Evolutionary conservation across 2,113 vertebrate genomes (phyloP).

Genomic region (Salvator merianae): DNA sequence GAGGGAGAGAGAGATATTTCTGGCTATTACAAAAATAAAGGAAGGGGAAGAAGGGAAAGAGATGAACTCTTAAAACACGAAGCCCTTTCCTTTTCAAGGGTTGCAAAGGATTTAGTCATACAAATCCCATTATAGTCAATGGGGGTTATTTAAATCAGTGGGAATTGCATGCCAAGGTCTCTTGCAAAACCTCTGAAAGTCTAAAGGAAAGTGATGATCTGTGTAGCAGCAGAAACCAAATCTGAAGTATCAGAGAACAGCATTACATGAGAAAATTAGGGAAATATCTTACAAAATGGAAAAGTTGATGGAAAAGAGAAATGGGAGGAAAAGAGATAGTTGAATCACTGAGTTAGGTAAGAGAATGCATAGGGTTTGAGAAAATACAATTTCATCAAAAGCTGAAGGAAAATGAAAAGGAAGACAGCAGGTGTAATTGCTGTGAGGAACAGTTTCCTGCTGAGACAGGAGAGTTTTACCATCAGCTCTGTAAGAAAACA

Average conservation of each 20-base stretch:
- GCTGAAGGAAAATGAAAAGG: conserved; percentile 71
- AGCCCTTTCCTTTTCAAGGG: conserved; percentile 29
- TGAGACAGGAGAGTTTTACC: conserved; percentile 69
- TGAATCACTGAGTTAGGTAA: conserved; percentile 64
- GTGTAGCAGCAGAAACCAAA: conserved; percentile 20
- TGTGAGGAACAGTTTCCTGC: conserved; percentile 69
- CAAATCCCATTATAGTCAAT: conserved; percentile 30
- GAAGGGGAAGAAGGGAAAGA: neutral
- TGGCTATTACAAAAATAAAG: conserved; percentile 20
- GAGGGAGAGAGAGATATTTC: conserved; percentile 33
- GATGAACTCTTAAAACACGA: neutral
- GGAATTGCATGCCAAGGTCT: neutral
- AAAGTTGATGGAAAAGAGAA: conserved; percentile 46
- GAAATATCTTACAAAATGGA: conserved; percentile 60
- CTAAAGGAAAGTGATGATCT: conserved; percentile 24
- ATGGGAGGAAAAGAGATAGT: conserved; percentile 50
- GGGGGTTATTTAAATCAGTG: conserved; percentile 32
- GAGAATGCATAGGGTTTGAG: conserved; percentile 67
- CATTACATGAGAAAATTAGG: conserved; percentile 64
- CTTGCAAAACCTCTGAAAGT: conserved; percentile 25
- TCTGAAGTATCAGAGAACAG: conserved; percentile 52
- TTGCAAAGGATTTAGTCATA: conserved; percentile 32
- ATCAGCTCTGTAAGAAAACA: conserved; percentile 63
- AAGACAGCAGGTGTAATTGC: conserved; percentile 72
- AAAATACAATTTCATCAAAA: conserved; percentile 75